Evolutionary conservation across 2,797 vertebrate genomes (phyloP).

Genomic region (Phylloscopus collybita): DNA sequence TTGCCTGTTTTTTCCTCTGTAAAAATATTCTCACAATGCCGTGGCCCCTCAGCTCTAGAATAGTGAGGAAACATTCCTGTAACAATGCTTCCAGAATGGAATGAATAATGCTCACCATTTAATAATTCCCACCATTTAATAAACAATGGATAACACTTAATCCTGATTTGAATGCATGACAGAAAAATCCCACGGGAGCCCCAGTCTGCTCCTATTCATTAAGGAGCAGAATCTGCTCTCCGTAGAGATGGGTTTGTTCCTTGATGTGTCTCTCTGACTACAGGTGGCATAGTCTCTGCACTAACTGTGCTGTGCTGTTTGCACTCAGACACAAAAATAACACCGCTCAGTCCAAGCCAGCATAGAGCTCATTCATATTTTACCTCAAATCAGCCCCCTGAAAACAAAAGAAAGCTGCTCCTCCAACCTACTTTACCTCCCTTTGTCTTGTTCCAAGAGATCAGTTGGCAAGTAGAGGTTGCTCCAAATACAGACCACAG

Average conservation of each 20-base stretch:
- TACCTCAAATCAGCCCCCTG: not conserved
- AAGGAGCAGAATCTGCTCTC: not conserved
- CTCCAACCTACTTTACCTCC: not conserved
- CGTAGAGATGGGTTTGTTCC: not conserved
- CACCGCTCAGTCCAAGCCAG: not conserved
- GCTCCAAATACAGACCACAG: not conserved
- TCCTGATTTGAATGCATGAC: not conserved
- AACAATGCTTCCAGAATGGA: not conserved
- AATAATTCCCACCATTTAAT: not conserved
- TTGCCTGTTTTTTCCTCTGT: not conserved
- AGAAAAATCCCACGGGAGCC: not conserved
- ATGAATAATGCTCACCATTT: not conserved
- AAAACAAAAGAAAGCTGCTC: not conserved
- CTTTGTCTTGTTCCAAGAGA: not conserved
- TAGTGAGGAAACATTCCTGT: not conserved
- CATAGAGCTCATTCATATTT: not conserved
- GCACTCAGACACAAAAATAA: not conserved
- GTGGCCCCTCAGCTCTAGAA: not conserved
- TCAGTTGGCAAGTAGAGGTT: not conserved
- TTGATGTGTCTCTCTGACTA: not conserved
- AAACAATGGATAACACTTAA: not conserved
- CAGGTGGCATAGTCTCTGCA: not conserved
- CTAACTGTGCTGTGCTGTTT: not conserved
- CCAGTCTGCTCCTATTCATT: not conserved
- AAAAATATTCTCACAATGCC: not conserved